Conservation (phyloP, 2,797 vertebrate genomes). For the Buceros bicornis region DNA sequence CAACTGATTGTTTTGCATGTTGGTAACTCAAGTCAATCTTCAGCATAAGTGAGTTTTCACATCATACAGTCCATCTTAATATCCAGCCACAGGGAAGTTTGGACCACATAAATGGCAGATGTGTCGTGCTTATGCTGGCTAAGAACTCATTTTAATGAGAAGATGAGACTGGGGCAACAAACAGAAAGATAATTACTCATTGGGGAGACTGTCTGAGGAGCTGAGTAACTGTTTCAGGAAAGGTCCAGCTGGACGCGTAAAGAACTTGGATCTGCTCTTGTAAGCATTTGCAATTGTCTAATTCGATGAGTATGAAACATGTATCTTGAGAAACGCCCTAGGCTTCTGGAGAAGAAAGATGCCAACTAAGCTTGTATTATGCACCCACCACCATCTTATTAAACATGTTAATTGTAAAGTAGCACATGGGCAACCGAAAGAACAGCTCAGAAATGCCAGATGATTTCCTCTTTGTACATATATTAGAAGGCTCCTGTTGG, state of each 20-base stretch:
- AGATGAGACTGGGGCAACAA: not conserved
- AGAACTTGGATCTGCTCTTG: not conserved
- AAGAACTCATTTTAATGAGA: conserved; percentile 14
- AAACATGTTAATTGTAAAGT: not conserved
- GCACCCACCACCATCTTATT: not conserved
- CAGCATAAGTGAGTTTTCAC: not conserved
- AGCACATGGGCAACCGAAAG: not conserved
- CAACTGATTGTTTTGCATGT: not conserved
- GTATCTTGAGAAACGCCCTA: not conserved
- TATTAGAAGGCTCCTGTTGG: not conserved
- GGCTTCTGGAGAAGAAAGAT: conserved; percentile 1
- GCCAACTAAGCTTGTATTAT: not conserved
- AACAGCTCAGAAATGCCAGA: conserved; percentile 26
- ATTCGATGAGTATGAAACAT: not conserved
- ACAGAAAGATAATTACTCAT: not conserved
- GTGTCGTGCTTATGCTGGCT: not conserved
- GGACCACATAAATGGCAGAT: not conserved
- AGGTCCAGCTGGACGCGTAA: not conserved
- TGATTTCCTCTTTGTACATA: conserved; percentile 5
- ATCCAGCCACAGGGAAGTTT: not conserved
- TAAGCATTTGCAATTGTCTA: not conserved
- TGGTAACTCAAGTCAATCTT: not conserved
- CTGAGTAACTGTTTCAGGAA: not conserved
- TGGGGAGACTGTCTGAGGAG: not conserved
- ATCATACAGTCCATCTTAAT: not conserved